A percentile compares a stretch with the other conserved stretches of the same genome.
These are phyloP conservation scores for Pherbina coryleti DNA, from an alignment of 2,888 invertebrate genomes.

Conservation along the genomic window DNA sequence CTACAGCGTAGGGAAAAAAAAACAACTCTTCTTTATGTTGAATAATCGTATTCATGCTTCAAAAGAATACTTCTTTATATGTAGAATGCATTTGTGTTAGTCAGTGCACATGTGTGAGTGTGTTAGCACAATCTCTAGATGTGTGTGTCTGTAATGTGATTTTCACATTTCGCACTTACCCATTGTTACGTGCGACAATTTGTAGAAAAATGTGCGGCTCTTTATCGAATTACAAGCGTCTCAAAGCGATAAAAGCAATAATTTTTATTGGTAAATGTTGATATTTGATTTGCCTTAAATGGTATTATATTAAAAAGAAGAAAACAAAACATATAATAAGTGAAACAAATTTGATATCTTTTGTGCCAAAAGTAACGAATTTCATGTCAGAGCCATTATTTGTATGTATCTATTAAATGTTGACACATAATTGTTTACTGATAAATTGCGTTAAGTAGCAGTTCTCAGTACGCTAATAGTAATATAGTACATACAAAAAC, in stretches of 20 bases:
- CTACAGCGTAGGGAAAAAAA: no score
- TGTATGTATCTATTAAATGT: no score
- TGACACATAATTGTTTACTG: no score
- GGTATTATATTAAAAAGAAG: no score
- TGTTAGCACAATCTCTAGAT: slow-evolving; percentile 21
- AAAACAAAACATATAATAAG: no score
- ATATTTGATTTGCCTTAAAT: slow-evolving; percentile 7
- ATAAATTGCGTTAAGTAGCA: no score
- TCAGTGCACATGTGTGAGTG: background rate
- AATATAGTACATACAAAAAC: no score
- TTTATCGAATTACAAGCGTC: slow-evolving; percentile 11
- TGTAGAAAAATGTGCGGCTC: slow-evolving; percentile 3
- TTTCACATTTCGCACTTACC: slow-evolving; percentile 6
- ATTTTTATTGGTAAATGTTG: slow-evolving; percentile 6
- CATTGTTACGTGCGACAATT: slow-evolving; percentile 12
- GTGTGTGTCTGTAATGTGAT: slow-evolving; percentile 20
- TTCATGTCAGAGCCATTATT: no score
- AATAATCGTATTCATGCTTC: slow-evolving; percentile 18
- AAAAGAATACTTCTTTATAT: slow-evolving; percentile 15
- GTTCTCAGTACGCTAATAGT: no score
- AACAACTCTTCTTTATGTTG: background rate
- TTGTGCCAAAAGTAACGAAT: no score
- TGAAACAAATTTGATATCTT: no score
- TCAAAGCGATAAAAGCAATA: slow-evolving; percentile 17
- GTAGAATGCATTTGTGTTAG: no score